A percentile compares a stretch with the other conserved stretches of the same genome.
Evolutionary conservation across 2,113 vertebrate species (phyloP).

Genomic region (Seriola aureovittata): DNA sequence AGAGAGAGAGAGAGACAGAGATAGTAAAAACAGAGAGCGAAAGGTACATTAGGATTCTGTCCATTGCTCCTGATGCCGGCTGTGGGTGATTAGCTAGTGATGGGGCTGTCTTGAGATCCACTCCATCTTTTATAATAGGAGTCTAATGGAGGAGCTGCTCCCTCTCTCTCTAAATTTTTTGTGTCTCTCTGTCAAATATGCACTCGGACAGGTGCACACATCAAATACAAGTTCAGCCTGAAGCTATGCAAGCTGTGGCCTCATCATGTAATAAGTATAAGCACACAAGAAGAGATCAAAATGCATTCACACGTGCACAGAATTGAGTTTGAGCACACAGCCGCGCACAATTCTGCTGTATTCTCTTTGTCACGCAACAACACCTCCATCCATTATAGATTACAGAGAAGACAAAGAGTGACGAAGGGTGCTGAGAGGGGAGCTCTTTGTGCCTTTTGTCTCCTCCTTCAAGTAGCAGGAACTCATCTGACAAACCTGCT

Average conservation of each 20-base stretch:
- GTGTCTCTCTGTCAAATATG: constrained; percentile 27
- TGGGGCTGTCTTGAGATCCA: constrained; percentile 67
- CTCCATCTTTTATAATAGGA: constrained; percentile 71
- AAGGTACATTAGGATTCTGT: constrained; percentile 71
- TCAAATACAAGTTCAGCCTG: constrained; percentile 29
- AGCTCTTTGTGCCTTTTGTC: constrained; percentile 67
- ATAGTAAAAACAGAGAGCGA: constrained; percentile 29
- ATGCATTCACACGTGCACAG: constrained; percentile 21
- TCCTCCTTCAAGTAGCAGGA: constrained; percentile 58
- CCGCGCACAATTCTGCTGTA: constrained; percentile 42
- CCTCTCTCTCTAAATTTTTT: constrained; percentile 22
- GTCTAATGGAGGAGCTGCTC: constrained; percentile 69
- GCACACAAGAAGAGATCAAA: constrained; percentile 26
- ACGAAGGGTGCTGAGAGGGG: constrained; percentile 52
- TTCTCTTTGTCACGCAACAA: constrained; percentile 76
- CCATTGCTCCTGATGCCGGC: constrained; percentile 55
- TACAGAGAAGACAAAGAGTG: constrained; percentile 64
- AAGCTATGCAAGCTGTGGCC: constrained; percentile 14
- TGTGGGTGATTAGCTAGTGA: constrained; percentile 75
- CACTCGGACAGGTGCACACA: constrained; percentile 39
- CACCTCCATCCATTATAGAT: constrained; percentile 81
- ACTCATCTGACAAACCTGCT: constrained; percentile 66
- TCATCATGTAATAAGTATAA: constrained; percentile 5
- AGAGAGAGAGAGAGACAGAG: constrained; percentile 18
- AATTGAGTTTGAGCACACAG: constrained; percentile 14